A percentile compares a stretch with the other conserved stretches of the same genome.
These are phyloP conservation scores for Zaprionus ghesquierei DNA, from an alignment of 1,140 invertebrate species.

Conservation along the genomic window DNA sequence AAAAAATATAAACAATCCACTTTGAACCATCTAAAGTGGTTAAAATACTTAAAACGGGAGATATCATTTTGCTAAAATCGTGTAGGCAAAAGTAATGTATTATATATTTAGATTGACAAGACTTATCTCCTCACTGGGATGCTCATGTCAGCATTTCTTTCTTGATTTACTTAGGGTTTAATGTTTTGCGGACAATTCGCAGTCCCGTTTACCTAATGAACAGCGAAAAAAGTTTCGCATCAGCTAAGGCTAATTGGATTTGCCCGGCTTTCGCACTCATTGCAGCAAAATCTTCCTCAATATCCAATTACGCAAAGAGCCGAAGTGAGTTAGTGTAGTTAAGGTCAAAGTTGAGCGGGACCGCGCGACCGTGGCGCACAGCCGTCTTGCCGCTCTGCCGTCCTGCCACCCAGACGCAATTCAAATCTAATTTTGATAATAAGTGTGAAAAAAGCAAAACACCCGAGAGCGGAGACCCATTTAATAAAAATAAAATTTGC, in stretches of 20 bases:
- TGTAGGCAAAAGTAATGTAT: not conserved
- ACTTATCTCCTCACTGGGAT: not conserved
- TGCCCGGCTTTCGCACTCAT: conserved; percentile 24
- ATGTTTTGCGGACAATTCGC: conserved; percentile 9
- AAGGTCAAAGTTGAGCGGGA: conserved; percentile 59
- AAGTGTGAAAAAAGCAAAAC: conserved; percentile 43
- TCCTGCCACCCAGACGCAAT: conserved; percentile 36
- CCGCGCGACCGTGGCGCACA: not conserved
- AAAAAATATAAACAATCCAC: not conserved
- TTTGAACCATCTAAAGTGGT: too few species aligned
- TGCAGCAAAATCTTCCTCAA: conserved; percentile 60
- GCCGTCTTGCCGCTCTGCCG: not conserved
- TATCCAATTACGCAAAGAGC: conserved; percentile 75
- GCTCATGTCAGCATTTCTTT: not conserved
- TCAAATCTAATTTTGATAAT: conserved; percentile 80
- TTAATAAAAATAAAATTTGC: conserved; percentile 79
- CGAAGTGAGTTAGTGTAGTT: conserved; percentile 42
- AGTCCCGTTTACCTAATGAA: not conserved
- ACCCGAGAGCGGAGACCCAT: conserved; percentile 58
- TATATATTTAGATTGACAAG: not conserved
- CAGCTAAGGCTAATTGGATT: conserved; percentile 56
- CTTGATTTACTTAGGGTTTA: conserved; percentile 34
- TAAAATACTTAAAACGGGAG: too few species aligned
- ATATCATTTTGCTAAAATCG: conserved; percentile 9
- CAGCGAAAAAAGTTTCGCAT: not conserved